Conservation (phyloP, 23 tunicate species). For the Trididemnum miniatum region DNA sequence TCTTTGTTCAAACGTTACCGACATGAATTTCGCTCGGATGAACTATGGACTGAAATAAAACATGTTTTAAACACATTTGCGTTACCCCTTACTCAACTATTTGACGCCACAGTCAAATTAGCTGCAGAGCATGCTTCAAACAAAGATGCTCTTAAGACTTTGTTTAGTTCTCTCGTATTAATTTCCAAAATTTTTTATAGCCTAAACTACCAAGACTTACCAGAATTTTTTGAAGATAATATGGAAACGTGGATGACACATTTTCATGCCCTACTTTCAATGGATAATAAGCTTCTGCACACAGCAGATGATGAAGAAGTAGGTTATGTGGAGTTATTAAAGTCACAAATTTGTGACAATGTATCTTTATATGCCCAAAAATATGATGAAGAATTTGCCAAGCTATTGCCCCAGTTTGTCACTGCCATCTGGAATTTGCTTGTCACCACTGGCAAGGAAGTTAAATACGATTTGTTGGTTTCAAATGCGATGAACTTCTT, state of each 20-base stretch:
- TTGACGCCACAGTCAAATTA: constrained; percentile 57
- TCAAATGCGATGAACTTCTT: constrained; percentile 88
- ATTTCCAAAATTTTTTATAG: constrained; percentile 95
- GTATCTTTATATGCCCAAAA: constrained; percentile 94
- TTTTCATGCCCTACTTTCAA: constrained; percentile 62
- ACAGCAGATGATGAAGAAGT: constrained; percentile 84
- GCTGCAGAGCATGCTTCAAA: constrained; percentile 52
- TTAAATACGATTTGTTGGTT: constrained; percentile 91
- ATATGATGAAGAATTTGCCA: constrained; percentile 92
- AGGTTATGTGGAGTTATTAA: constrained; percentile 75
- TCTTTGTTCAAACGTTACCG: constrained; percentile 92
- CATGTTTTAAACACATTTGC: constrained; percentile 76
- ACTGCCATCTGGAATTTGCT: constrained; percentile 84
- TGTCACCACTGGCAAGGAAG: constrained; percentile 76
- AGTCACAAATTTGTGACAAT: constrained; percentile 93
- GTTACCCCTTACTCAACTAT: constrained; percentile 70
- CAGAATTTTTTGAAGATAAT: constrained; percentile 97
- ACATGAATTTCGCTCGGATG: constrained; percentile 87
- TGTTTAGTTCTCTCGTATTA: constrained; percentile 85
- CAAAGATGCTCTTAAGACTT: constrained; percentile 46
- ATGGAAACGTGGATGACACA: constrained; percentile 91
- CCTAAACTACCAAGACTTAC: constrained; percentile 94
- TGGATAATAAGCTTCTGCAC: constrained; percentile 64
- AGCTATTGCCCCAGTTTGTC: constrained; percentile 76
- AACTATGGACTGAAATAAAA: constrained; percentile 85